phyloP scores from a whole-genome alignment of 2,888 invertebrate species.

The Kuschelorhynchus macadamiae region DNA sequence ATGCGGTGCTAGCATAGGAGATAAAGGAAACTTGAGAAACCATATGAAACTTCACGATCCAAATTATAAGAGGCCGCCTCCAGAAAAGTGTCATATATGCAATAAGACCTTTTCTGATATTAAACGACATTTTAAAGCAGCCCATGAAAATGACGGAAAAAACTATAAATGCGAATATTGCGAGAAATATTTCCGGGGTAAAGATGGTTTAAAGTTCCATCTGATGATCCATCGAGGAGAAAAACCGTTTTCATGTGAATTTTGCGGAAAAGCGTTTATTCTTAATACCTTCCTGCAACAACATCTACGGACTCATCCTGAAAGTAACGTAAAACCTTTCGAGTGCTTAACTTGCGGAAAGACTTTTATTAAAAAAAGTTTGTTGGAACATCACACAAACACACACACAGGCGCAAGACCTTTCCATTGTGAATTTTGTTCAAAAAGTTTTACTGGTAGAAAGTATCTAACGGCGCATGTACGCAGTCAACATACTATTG shows the following conservation, averaged over 20 bases:
- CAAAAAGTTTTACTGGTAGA: conserved; percentile 62
- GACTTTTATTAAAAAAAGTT: conserved; percentile 41
- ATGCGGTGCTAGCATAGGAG: conserved; percentile 68
- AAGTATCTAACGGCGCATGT: conserved; percentile 65
- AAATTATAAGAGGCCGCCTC: conserved; percentile 66
- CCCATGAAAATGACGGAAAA: conserved; percentile 52
- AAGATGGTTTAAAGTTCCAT: conserved; percentile 46
- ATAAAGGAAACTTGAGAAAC: conserved; percentile 56
- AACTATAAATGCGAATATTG: conserved; percentile 59
- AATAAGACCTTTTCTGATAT: conserved; percentile 63
- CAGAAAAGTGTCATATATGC: conserved; percentile 67
- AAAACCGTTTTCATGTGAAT: conserved; percentile 43
- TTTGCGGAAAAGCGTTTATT: conserved; percentile 42
- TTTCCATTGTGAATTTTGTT: conserved; percentile 61
- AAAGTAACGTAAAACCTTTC: conserved; percentile 40
- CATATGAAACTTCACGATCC: conserved; percentile 61
- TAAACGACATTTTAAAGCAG: conserved; percentile 38
- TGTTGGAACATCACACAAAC: conserved; percentile 35
- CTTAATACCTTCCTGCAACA: conserved; percentile 38
- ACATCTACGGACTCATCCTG: conserved; percentile 41
- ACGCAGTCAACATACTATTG: conserved; percentile 27
- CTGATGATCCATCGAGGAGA: conserved; percentile 43
- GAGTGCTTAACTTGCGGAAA: conserved; percentile 34
- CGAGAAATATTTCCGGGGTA: conserved; percentile 58
- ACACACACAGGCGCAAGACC: conserved; percentile 45